Percentiles rank a stretch among this genome's conserved stretches.
These are phyloP conservation scores for Ophion slaviceki DNA, from an alignment of 2,888 invertebrate species.

Conservation along the genomic window DNA sequence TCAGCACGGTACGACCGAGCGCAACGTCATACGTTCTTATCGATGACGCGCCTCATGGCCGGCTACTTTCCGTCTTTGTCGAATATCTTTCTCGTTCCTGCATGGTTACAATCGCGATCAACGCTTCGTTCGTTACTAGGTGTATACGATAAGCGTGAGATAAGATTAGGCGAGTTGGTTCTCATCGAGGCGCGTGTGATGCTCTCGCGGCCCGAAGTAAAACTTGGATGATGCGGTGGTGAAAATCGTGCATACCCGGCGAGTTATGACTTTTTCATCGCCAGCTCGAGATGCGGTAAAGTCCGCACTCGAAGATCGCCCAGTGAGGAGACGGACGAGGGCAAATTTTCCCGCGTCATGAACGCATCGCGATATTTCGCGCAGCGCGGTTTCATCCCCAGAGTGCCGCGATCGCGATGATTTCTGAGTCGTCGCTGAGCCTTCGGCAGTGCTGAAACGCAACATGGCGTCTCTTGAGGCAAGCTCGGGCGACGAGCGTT, in stretches of 20 bases:
- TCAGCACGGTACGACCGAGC: background rate
- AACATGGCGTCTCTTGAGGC: background rate
- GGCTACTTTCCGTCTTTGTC: background rate
- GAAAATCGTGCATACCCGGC: background rate
- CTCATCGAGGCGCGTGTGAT: background rate
- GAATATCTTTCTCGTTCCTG: background rate
- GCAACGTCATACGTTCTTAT: conserved; percentile 3
- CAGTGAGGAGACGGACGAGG: too few relatives aligned
- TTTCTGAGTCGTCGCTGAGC: background rate
- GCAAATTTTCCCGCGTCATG: background rate
- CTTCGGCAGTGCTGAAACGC: background rate
- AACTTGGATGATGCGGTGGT: background rate
- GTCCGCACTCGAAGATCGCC: background rate
- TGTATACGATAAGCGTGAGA: conserved; percentile 53
- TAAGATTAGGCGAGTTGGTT: conserved; percentile 52
- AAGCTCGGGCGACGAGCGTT: background rate
- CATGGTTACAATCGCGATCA: conserved; percentile 44
- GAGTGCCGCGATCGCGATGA: background rate
- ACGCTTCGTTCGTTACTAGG: conserved; percentile 39
- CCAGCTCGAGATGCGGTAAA: background rate
- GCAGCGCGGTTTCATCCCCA: background rate
- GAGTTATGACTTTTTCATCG: background rate
- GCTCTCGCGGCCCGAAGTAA: background rate
- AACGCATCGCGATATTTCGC: background rate
- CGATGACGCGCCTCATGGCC: conserved; percentile 9